These are phyloP conservation scores for Butastur rufipennis DNA, from an alignment of 2,113 vertebrate genomes.

Conservation along the genomic window DNA sequence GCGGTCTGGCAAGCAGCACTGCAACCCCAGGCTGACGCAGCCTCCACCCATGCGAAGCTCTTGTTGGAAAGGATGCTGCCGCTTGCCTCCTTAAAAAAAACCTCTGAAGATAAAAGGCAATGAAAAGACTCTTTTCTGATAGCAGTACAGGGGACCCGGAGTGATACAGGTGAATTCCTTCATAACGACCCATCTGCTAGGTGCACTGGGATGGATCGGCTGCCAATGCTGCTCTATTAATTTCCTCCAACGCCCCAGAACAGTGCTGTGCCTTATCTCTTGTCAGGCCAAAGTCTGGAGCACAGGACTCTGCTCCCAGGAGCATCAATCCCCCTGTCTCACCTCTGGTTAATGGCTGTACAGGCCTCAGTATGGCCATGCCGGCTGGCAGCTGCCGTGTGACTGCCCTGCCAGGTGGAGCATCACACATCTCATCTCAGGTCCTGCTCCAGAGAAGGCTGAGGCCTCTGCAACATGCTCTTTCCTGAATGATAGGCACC, in stretches of 20 bases:
- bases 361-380: accelerated
- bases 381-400: accelerated
- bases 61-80: accelerated
- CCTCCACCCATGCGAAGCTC: background rate
- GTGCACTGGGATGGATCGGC: background rate
- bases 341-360: background rate
- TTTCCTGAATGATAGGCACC: background rate
- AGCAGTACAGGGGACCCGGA: background rate
- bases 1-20: accelerated
- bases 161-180: background rate
- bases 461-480: background rate
- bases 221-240: background rate
- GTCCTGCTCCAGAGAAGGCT: background rate
- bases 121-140: background rate
- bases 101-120: background rate
- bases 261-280: background rate
- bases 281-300: background rate
- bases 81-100: background rate
- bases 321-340: accelerated
- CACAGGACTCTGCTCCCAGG: background rate
- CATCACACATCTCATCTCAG: background rate
- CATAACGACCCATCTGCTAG: background rate
- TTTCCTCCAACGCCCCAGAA: background rate
- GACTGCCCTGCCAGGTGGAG: background rate
- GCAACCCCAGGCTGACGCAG: background rate